Evolutionary conservation across 1,140 invertebrate species (phyloP).

Genomic region (Rhopalosiphum maidis): DNA sequence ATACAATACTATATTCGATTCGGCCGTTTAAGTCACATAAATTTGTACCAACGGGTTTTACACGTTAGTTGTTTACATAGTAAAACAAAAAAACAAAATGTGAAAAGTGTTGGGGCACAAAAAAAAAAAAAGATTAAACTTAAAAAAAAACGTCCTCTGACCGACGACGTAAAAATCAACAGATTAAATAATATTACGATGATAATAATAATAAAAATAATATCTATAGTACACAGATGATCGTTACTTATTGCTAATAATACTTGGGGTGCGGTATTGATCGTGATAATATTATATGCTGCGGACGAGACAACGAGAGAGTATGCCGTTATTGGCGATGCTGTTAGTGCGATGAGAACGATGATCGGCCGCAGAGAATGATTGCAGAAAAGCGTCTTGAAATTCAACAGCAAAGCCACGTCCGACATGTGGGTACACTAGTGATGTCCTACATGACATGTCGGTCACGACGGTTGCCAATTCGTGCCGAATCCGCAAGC

Average conservation of each 20-base stretch:
- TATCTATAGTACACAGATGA: neutral
- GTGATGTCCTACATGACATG: neutral
- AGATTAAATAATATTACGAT: neutral
- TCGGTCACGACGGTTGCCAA: slow-evolving; percentile 66
- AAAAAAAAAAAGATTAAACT: neutral
- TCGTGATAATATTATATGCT: neutral
- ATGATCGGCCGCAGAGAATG: neutral
- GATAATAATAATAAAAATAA: neutral
- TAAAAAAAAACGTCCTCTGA: neutral
- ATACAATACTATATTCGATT: neutral
- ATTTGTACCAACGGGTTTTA: no score
- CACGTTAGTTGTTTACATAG: neutral
- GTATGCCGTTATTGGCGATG: no score
- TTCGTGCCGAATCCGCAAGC: slow-evolving; percentile 80
- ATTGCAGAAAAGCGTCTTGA: neutral
- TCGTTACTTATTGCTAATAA: neutral
- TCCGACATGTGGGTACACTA: no score
- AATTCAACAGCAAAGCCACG: neutral
- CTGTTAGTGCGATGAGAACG: no score
- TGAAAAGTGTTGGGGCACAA: neutral
- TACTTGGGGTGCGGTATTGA: neutral
- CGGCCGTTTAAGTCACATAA: neutral
- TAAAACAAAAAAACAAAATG: neutral
- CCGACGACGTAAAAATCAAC: neutral
- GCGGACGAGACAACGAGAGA: no score